phyloP scores from a whole-genome alignment of 2,113 vertebrate species.

The Leuciscus idus region DNA sequence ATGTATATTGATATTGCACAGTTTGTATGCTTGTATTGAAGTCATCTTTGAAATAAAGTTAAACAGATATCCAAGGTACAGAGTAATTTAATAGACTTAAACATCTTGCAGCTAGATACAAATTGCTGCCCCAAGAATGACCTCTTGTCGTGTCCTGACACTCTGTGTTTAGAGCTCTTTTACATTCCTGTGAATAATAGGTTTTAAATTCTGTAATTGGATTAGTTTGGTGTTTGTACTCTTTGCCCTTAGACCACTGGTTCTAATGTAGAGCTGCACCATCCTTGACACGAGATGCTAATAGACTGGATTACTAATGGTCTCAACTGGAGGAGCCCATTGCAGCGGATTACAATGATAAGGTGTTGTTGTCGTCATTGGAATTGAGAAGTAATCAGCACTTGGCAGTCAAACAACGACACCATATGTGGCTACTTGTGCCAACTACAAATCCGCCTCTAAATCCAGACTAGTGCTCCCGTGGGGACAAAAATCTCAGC shows the following conservation, averaged over 20 bases:
- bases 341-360: conserved; percentile 62
- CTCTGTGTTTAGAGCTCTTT: background rate
- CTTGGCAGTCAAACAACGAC: conserved; percentile 12
- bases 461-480: conserved; percentile 9
- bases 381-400: conserved; percentile 56
- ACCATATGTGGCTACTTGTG: conserved; percentile 2
- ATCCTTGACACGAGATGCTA: conserved; percentile 56
- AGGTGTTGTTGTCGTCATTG: conserved; percentile 60
- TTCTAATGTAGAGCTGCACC: conserved; percentile 21
- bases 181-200: conserved; percentile 8
- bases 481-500: too few relatives aligned
- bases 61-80: background rate
- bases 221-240: conserved; percentile 26
- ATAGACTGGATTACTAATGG: conserved; percentile 57
- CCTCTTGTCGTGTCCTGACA: background rate
- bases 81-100: background rate
- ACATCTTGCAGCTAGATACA: background rate
- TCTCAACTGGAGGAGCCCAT: conserved; percentile 58
- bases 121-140: conserved; percentile 1
- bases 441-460: background rate
- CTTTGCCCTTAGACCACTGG: background rate
- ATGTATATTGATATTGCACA: background rate
- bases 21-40: background rate
- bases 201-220: conserved; percentile 15
- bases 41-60: background rate